phyloP scores from a whole-genome alignment of 92 coral and sea anemone species.

The Epizoanthus rinbou region DNA sequence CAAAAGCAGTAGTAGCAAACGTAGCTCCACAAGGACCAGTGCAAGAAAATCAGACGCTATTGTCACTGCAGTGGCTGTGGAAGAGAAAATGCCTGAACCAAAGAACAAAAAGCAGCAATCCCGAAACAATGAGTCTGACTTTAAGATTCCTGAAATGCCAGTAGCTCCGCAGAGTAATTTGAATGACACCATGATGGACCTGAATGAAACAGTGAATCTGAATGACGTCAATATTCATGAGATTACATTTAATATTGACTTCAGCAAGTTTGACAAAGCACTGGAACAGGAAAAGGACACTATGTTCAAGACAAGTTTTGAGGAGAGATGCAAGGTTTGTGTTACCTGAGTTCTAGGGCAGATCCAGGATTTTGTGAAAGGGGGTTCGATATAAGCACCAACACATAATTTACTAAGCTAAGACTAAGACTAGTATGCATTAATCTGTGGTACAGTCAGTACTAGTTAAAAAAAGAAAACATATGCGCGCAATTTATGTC shows the following conservation, averaged over 20 bases:
- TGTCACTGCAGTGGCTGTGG: slow-evolving; percentile 25
- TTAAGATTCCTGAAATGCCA: slow-evolving; percentile 47
- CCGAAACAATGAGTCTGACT: slow-evolving; percentile 35
- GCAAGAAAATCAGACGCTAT: slow-evolving; percentile 33
- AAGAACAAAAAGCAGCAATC: slow-evolving; percentile 4
- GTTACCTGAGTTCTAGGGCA: neutral
- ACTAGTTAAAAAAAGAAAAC: too few relatives aligned
- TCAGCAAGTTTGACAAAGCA: slow-evolving; percentile 90
- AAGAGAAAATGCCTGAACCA: slow-evolving; percentile 24
- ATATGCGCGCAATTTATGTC: too few relatives aligned
- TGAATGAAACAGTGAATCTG: slow-evolving; percentile 76
- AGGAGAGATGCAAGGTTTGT: slow-evolving; percentile 71
- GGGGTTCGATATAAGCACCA: too few relatives aligned
- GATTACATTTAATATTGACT: slow-evolving; percentile 93
- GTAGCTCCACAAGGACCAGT: neutral
- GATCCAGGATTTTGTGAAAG: neutral
- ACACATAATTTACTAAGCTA: too few relatives aligned
- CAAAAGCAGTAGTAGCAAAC: slow-evolving; percentile 14
- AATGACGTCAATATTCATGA: slow-evolving; percentile 89
- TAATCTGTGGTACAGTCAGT: too few relatives aligned
- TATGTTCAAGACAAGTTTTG: slow-evolving; percentile 87
- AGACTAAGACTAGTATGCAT: too few relatives aligned
- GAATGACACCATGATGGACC: slow-evolving; percentile 59
- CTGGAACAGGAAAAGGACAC: slow-evolving; percentile 78
- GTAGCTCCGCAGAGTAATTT: slow-evolving; percentile 13